phyloP scores from a whole-genome alignment of 2,113 vertebrate genomes.

The Saimiri boliviensis region DNA sequence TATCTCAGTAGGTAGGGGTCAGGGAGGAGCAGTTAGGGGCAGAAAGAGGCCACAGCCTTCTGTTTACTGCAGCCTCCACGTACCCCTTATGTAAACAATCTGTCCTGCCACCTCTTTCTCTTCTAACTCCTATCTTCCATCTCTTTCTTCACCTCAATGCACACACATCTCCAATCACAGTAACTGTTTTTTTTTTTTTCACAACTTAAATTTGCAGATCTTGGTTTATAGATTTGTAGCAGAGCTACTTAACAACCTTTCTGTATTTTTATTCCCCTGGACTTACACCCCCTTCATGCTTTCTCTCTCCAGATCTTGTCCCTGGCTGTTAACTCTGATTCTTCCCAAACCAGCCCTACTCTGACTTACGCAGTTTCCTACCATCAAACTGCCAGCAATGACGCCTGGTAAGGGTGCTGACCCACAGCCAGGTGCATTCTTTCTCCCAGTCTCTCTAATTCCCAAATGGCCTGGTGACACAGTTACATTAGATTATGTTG shows the following conservation, averaged over 20 bases:
- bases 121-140: neutral
- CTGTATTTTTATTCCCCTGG: neutral
- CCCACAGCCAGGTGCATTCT: neutral
- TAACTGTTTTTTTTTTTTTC: neutral
- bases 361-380: neutral
- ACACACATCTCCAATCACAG: neutral
- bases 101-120: no score
- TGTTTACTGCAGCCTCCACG: neutral
- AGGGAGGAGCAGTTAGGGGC: neutral
- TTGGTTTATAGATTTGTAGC: neutral
- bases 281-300: neutral
- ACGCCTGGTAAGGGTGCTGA: neutral
- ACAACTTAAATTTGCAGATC: neutral
- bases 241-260: neutral
- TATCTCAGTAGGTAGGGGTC: neutral
- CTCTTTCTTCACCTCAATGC: neutral
- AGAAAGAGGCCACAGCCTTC: neutral
- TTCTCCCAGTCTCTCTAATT: neutral
- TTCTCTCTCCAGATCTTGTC: neutral
- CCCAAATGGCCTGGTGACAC: neutral
- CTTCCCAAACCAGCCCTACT: neutral
- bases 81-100: neutral
- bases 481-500: neutral
- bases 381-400: neutral
- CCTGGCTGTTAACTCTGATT: neutral